Conservation (phyloP, 2,113 vertebrate species). For the Siniperca chuatsi region DNA sequence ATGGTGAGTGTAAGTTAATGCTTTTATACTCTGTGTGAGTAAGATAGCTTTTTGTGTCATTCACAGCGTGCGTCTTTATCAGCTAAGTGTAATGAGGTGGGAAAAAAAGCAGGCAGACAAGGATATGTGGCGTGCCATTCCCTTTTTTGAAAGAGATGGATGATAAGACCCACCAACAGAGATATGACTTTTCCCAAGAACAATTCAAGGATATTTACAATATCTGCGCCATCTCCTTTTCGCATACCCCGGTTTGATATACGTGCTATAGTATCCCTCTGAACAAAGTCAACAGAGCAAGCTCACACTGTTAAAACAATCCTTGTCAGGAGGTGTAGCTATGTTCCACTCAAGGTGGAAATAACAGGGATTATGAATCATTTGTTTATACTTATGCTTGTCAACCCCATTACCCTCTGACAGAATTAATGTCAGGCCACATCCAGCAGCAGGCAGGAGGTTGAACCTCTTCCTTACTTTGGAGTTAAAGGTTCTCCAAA, state of each 20-base stretch:
- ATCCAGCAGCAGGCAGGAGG: slow-evolving; percentile 45
- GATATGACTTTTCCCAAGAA: slow-evolving; percentile 55
- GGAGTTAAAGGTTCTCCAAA: slow-evolving; percentile 47
- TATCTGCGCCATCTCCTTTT: slow-evolving; percentile 40
- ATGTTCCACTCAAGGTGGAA: slow-evolving; percentile 76
- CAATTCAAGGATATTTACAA: slow-evolving; percentile 81
- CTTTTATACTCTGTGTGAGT: slow-evolving; percentile 56
- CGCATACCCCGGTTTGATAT: slow-evolving; percentile 19
- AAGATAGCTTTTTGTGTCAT: background rate
- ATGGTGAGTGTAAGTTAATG: slow-evolving; percentile 89
- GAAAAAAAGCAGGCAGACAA: background rate
- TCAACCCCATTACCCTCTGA: slow-evolving; percentile 67
- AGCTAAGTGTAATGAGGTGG: background rate
- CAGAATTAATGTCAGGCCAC: slow-evolving; percentile 69
- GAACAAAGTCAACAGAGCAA: slow-evolving; percentile 47
- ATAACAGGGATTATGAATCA: slow-evolving; percentile 77
- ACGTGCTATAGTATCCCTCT: slow-evolving; percentile 30
- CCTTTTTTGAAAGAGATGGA: slow-evolving; percentile 20
- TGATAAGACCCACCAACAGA: slow-evolving; percentile 30
- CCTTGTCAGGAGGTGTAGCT: slow-evolving; percentile 49
- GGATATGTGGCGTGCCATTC: slow-evolving; percentile 34
- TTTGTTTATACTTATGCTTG: slow-evolving; percentile 75
- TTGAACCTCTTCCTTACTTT: slow-evolving; percentile 34
- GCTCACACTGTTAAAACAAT: slow-evolving; percentile 70
- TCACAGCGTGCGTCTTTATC: background rate